Conservation (phyloP, 2,797 vertebrate genomes). For the Glossophaga mutica region DNA sequence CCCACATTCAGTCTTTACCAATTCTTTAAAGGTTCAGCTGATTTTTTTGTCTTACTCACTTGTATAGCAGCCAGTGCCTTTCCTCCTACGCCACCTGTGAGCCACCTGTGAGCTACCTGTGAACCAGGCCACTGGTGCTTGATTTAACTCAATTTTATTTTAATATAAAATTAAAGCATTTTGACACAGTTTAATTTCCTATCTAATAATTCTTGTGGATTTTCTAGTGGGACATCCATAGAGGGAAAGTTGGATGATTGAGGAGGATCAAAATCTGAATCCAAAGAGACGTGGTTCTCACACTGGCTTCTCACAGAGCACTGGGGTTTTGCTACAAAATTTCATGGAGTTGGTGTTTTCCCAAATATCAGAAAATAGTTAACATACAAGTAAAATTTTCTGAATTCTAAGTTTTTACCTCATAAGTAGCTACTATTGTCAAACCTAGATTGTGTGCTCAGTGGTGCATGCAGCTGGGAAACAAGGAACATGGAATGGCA, state of each 20-base stretch:
- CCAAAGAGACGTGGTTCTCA: neutral
- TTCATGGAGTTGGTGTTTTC: neutral
- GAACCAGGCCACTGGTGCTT: neutral
- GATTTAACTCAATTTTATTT: constrained; percentile 30
- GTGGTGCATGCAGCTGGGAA: neutral
- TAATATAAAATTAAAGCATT: constrained; percentile 1
- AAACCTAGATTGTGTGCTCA: neutral
- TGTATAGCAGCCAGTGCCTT: neutral
- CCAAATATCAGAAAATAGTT: neutral
- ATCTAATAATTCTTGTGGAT: neutral
- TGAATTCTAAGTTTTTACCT: constrained; percentile 30
- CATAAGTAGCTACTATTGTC: neutral
- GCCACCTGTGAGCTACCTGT: neutral
- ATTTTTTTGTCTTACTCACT: neutral
- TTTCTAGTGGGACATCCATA: neutral
- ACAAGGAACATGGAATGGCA: neutral
- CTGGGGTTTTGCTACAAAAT: neutral
- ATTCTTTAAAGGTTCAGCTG: neutral
- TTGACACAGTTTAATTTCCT: neutral
- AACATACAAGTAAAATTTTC: neutral
- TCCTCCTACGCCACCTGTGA: neutral
- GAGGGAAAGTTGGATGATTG: neutral
- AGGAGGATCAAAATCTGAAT: neutral
- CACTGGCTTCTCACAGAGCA: neutral
- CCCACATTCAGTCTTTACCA: neutral